These are phyloP conservation scores for Athene noctua DNA, from an alignment of 2,113 vertebrate genomes.

Conservation along the genomic window DNA sequence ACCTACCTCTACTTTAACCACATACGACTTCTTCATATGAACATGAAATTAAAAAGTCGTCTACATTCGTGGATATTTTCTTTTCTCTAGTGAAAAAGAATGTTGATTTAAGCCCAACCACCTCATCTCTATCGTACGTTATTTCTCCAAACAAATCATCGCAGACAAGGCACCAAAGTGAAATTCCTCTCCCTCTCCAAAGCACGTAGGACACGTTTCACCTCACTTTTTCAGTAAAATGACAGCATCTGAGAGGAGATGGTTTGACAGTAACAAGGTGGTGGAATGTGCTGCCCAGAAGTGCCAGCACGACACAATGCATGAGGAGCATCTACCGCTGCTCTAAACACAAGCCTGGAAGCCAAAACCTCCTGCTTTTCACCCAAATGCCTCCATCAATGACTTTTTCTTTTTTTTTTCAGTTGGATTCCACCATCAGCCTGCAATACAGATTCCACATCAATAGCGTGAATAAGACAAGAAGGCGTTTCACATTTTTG, in stretches of 20 bases:
- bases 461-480: background rate
- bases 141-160: background rate
- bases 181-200: background rate
- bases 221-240: background rate
- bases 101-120: background rate
- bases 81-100: background rate
- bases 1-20: too few species aligned
- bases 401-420: background rate
- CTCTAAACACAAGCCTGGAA: background rate
- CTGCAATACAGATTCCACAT: background rate
- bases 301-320: background rate
- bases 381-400: background rate
- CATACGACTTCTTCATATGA: background rate
- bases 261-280: background rate
- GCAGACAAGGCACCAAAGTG: background rate
- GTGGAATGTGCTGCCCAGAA: background rate
- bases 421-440: background rate
- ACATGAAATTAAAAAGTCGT: background rate
- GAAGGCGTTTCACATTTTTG: background rate
- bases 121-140: rapidly evolving
- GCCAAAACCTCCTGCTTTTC: background rate
- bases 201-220: background rate
- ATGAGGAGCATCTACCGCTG: background rate
- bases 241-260: background rate
- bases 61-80: background rate